Conservation (phyloP, 2,888 invertebrate genomes). For the Trimorus sp. region DNA sequence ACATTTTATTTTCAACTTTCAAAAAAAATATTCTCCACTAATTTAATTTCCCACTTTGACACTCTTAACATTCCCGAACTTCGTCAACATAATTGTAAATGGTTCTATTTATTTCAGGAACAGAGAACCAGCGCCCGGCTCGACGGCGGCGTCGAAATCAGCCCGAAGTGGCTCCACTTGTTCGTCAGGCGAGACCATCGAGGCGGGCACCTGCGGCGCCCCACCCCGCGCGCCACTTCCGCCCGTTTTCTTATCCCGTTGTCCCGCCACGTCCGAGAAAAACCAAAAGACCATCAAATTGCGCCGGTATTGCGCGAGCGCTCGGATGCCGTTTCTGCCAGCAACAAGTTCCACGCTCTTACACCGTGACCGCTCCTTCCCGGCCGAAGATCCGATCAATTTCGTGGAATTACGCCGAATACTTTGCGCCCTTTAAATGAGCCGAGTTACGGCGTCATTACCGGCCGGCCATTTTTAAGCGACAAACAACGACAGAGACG, state of each 20-base stretch:
- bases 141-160: no score
- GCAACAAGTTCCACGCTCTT: conserved; percentile 79
- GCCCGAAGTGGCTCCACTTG: no score
- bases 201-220: neutral
- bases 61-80: no score
- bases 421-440: conserved; percentile 59
- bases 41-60: no score
- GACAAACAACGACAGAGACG: conserved; percentile 35
- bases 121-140: no score
- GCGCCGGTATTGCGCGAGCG: conserved; percentile 76
- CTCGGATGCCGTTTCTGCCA: conserved; percentile 74
- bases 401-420: conserved; percentile 62
- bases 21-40: no score
- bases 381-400: conserved; percentile 62
- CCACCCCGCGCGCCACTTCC: conserved; percentile 44
- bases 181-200: no score
- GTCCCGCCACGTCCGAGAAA: conserved; percentile 77
- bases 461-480: conserved; percentile 36
- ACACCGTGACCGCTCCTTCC: conserved; percentile 70
- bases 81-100: no score
- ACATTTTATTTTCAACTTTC: no score
- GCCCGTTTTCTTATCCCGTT: conserved; percentile 64
- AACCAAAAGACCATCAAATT: conserved; percentile 81
- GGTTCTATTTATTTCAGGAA: no score
- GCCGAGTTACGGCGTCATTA: conserved; percentile 45